A percentile compares a stretch with the other conserved stretches of the same genome.
Conservation (phyloP, 2,888 invertebrate species). For the Sinotaia quadrata region DNA sequence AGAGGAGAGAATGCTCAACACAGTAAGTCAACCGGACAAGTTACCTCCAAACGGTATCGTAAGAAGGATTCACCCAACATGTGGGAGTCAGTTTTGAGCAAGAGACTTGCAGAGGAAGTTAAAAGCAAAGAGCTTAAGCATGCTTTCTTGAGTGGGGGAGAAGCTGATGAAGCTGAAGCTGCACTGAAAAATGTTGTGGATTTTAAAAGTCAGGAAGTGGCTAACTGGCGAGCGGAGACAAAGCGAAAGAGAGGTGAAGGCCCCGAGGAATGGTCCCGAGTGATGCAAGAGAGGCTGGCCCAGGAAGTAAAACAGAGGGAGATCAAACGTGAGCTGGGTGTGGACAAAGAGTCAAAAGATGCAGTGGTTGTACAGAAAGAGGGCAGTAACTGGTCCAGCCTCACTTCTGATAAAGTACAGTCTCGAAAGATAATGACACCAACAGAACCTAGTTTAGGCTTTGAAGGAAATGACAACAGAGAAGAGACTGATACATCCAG, state of each 20-base stretch:
- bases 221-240: conserved; percentile 26
- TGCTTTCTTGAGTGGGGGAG: conserved; percentile 42
- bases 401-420: conserved; percentile 10
- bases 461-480: not conserved
- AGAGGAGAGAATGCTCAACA: not conserved
- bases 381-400: conserved; percentile 49
- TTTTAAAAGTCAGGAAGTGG: conserved; percentile 11
- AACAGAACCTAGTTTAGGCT: not conserved
- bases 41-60: conserved; percentile 25
- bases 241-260: conserved; percentile 33
- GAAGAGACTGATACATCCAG: not conserved
- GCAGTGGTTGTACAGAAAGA: conserved; percentile 12
- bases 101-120: conserved; percentile 61
- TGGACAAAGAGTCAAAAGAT: conserved; percentile 11
- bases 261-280: conserved; percentile 58
- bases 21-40: not conserved
- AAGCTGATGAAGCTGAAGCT: conserved; percentile 38
- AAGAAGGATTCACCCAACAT: conserved; percentile 39
- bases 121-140: conserved; percentile 63
- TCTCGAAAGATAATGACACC: not conserved
- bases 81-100: conserved; percentile 63
- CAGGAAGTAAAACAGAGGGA: conserved; percentile 66
- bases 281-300: conserved; percentile 61
- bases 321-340: conserved; percentile 50
- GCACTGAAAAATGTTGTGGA: conserved; percentile 25